These are phyloP conservation scores for Helogale parvula DNA, from an alignment of 2,113 vertebrate genomes.

Conservation along the genomic window DNA sequence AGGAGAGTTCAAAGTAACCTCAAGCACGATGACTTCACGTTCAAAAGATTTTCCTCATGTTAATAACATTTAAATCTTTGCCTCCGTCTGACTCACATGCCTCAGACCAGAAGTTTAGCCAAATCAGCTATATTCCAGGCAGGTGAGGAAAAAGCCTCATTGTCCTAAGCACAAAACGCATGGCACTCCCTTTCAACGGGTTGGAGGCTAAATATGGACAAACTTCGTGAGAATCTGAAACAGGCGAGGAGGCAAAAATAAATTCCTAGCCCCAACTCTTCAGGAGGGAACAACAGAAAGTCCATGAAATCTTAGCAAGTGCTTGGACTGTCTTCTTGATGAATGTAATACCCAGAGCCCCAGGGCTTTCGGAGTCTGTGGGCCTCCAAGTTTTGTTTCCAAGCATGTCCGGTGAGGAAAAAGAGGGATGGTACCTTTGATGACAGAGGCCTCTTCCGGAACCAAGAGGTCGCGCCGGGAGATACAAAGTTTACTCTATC, in stretches of 20 bases:
- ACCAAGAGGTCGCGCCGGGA: neutral
- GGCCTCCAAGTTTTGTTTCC: neutral
- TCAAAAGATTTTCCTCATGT: constrained; percentile 66
- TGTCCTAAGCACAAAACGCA: neutral
- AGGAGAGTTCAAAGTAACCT: constrained; percentile 75
- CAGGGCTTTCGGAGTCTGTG: neutral
- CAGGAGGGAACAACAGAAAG: neutral
- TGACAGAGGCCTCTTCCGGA: neutral
- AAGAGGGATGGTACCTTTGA: neutral
- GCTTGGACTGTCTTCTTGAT: neutral
- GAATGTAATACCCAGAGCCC: neutral
- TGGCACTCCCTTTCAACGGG: neutral
- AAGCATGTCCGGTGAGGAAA: neutral
- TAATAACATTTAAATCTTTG: constrained; percentile 58
- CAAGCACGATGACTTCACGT: constrained; percentile 69
- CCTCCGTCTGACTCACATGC: constrained; percentile 60
- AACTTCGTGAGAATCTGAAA: neutral
- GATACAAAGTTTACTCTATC: neutral
- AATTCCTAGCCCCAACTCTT: neutral
- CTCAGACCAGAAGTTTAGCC: constrained; percentile 11
- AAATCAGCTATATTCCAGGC: neutral
- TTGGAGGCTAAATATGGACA: neutral
- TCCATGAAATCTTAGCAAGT: neutral
- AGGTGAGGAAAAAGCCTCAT: constrained; percentile 31
- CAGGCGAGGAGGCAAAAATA: too few species aligned